phyloP scores from a whole-genome alignment of 2,888 invertebrate species.

The Nomada flava region DNA sequence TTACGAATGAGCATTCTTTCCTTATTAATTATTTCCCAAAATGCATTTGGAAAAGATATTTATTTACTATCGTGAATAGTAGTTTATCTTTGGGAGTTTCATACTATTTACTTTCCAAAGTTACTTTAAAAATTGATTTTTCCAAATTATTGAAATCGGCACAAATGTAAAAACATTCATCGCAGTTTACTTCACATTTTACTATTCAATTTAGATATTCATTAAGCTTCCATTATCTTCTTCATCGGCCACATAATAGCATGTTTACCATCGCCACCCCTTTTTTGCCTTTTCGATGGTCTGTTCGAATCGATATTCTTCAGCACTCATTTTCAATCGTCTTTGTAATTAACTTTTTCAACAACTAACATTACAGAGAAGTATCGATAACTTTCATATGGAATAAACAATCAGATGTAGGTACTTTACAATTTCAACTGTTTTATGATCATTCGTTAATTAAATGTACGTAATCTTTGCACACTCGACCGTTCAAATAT shows the following conservation, averaged over 20 bases:
- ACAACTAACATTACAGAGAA: background rate
- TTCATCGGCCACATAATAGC: background rate
- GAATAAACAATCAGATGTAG: background rate
- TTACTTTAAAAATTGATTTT: too few relatives aligned
- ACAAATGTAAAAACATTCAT: background rate
- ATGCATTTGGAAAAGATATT: too few relatives aligned
- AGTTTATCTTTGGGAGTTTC: too few relatives aligned
- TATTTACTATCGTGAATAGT: too few relatives aligned
- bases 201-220: background rate
- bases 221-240: constrained; percentile 1
- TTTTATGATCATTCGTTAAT: constrained; percentile 23
- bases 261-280: background rate
- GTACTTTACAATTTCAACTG: constrained; percentile 6
- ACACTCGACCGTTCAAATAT: constrained; percentile 8
- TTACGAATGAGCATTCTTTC: too few relatives aligned
- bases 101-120: too few relatives aligned
- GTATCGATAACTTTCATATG: constrained; percentile 2
- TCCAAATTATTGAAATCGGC: background rate
- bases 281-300: background rate
- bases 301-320: background rate
- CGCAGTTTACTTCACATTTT: background rate
- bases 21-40: too few relatives aligned
- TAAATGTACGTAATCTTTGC: constrained; percentile 18
- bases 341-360: constrained; percentile 12
- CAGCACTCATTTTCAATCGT: background rate